These are phyloP conservation scores for Mus spicilegus DNA, from an alignment of 2,113 vertebrate species.

Conservation along the genomic window DNA sequence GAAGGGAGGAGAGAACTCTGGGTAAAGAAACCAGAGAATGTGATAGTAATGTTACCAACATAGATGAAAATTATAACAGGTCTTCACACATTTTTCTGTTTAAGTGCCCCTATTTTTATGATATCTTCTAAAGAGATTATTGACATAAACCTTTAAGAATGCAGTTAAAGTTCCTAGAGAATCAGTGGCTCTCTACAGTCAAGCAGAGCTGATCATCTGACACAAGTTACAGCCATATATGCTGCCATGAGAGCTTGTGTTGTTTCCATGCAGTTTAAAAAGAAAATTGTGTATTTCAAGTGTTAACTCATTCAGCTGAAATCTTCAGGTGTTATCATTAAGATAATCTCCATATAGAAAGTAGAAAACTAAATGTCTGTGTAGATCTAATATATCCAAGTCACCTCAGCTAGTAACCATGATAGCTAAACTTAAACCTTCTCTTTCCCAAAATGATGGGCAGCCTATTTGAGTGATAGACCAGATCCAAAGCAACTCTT, in stretches of 20 bases:
- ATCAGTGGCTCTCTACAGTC: not conserved
- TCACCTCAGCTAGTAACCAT: not conserved
- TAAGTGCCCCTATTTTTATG: not conserved
- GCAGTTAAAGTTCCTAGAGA: not conserved
- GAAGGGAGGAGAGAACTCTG: rapidly evolving
- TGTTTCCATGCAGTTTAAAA: not conserved
- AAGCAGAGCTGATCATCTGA: not conserved
- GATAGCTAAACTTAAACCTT: not conserved
- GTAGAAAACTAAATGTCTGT: conserved; percentile 9
- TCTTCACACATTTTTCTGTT: not conserved
- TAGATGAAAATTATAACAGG: rapidly evolving
- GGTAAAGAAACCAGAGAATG: not conserved
- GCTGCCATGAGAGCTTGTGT: not conserved
- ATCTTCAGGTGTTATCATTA: not conserved
- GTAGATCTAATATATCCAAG: not conserved
- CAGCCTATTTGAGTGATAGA: not conserved
- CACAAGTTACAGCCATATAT: not conserved
- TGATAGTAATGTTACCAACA: too few species aligned
- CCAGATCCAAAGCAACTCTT: conserved; percentile 6
- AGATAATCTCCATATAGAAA: not conserved
- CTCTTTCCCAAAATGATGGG: conserved; percentile 16
- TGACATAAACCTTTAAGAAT: not conserved
- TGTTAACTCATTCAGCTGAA: not conserved
- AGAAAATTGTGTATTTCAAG: not conserved
- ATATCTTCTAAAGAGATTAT: not conserved